These are phyloP conservation scores for Notodonta dromedarius DNA, from an alignment of 2,888 invertebrate species.

Conservation along the genomic window DNA sequence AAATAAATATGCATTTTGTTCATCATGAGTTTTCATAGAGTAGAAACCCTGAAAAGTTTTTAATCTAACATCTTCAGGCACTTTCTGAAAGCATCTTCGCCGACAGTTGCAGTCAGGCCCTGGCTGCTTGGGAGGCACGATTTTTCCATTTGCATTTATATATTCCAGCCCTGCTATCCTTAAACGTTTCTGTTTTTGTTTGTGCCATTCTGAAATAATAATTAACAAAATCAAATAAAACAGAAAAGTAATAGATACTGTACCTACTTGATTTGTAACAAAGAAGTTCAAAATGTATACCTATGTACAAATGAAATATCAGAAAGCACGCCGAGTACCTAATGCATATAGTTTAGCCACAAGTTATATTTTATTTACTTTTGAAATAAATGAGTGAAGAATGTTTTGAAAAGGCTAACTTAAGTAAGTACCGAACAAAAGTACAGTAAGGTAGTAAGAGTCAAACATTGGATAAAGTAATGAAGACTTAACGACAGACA, in stretches of 20 bases:
- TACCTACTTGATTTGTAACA: background rate
- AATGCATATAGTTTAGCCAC: background rate
- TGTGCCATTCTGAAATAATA: conserved; percentile 81
- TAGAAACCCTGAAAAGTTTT: conserved; percentile 84
- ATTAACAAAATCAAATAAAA: conserved; percentile 22
- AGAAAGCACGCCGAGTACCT: background rate
- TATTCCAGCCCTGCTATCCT: conserved; percentile 83
- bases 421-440: background rate
- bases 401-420: background rate
- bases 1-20: conserved; percentile 84
- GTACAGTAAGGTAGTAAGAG: conserved; percentile 70
- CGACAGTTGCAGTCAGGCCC: conserved; percentile 83
- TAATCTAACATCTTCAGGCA: conserved; percentile 76
- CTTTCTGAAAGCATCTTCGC: conserved; percentile 78
- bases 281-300: background rate
- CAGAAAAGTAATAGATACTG: conserved; percentile 16
- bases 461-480: conserved; percentile 55
- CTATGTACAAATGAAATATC: background rate
- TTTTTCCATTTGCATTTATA: conserved; percentile 83
- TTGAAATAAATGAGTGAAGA: background rate
- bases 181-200: conserved; percentile 83
- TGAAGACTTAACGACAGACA: conserved; percentile 40
- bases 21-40: conserved; percentile 83
- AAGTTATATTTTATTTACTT: background rate
- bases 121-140: conserved; percentile 82